phyloP scores from a whole-genome alignment of 2,888 invertebrate genomes.

The Thelaira solivaga region DNA sequence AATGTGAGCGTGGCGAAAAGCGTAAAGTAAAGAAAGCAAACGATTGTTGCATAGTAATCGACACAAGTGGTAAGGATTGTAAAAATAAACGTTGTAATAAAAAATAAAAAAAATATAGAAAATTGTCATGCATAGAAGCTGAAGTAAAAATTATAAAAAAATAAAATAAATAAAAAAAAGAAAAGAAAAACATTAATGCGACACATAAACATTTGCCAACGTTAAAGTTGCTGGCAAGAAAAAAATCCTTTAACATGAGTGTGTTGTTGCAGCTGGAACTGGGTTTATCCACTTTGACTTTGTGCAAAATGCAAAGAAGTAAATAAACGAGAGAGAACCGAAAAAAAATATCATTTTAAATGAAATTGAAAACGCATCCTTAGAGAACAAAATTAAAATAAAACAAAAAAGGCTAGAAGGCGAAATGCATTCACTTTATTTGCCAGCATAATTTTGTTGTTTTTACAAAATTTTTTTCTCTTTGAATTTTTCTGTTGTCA shows the following conservation, averaged over 20 bases:
- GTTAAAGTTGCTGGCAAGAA: conserved; percentile 17
- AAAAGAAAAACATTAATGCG: conserved; percentile 50
- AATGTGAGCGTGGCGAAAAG: conserved; percentile 42
- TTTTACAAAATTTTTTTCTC: not conserved
- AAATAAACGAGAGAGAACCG: not conserved
- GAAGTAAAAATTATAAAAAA: not conserved
- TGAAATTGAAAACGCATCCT: conserved; percentile 50
- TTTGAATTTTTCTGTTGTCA: not conserved
- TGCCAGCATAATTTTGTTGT: not conserved
- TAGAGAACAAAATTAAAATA: not conserved
- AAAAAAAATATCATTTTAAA: not conserved
- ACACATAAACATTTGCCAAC: conserved; percentile 43
- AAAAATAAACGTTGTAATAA: conserved; percentile 3
- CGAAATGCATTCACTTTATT: conserved; percentile 31
- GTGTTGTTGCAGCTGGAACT: conserved; percentile 11
- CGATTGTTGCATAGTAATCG: conserved; percentile 59
- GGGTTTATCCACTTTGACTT: conserved; percentile 12
- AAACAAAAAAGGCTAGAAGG: conserved; percentile 21
- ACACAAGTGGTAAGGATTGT: conserved; percentile 40
- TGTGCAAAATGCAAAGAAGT: not conserved
- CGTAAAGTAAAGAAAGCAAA: conserved; percentile 48
- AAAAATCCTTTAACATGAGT: conserved; percentile 20
- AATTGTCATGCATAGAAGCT: too few relatives aligned
- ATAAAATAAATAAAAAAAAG: not conserved
- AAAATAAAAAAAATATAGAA: not conserved